Base-by-base conservation (phyloP, 2,888 invertebrate genomes). In the Rhabditoides inermis region DNA sequence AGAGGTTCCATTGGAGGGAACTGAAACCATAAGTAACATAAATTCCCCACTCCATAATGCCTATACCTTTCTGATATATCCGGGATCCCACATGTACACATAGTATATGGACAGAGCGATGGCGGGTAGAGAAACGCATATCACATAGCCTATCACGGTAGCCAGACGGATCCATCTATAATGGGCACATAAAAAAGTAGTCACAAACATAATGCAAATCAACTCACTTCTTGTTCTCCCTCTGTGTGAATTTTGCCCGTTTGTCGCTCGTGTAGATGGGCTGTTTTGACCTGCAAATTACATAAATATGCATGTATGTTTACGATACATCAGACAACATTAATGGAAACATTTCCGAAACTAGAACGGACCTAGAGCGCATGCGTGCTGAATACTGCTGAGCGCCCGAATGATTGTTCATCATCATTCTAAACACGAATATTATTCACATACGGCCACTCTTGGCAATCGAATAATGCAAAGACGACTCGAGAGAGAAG, bases 61-160 rank as follows among this genome's bases (percentile, higher is more conserved):
- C 23, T 42, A 4, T 12, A 70, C 69, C 56, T 53, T 55, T 22
- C 53, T 45, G 12, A 67, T 55, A 36, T 70, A 71, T 27, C 53
- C 53, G 3, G 71, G 70, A 60, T 73, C 69, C 73, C 73, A 73
- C 18, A 73, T 54, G 45, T 62, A 63, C 6, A 72, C 59, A 48
- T 73, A 73, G 49, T 72, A 73, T 45, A 70, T 45, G 39, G 64
- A 63, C 32, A 73, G 51, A 1, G 64, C 61, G 22, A 73, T 53
- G 3, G 72, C 73, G 1, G 73, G 73, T 7, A 65, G 59, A 6
- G 68, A 71, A 5, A 73, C 72, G 44, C 63, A 65, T 20, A 72
- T 49, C 20, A 73, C 68, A 54, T 73, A 73, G 23, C 69, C 70
- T 30, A 69, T 53, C 2, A 73, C 73, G 15, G 73, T 73, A 22